Evolutionary conservation across 2,888 invertebrate genomes (phyloP).

Genomic region (Troides oblongomaculatus): DNA sequence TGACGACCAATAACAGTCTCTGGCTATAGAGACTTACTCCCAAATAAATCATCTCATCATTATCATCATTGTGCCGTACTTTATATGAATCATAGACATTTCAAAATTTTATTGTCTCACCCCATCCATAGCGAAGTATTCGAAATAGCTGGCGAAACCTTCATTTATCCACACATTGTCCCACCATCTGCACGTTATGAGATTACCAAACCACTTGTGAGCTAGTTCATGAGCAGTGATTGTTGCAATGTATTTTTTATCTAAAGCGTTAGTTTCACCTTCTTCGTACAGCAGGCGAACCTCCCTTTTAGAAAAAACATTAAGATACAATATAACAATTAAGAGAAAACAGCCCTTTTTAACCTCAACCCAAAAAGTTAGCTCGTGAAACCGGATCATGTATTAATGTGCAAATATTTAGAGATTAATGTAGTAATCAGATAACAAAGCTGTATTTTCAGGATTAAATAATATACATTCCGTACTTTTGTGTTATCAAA

Average conservation of each 20-base stretch:
- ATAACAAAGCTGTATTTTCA: no score
- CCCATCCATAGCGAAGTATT: constrained; percentile 80
- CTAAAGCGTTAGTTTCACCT: constrained; percentile 62
- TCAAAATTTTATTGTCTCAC: constrained; percentile 45
- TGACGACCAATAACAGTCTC: no score
- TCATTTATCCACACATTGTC: constrained; percentile 86
- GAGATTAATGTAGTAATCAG: no score
- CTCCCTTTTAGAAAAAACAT: constrained; percentile 50
- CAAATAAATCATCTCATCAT: no score
- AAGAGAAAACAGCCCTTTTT: no score
- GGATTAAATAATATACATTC: no score
- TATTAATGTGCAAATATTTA: no score
- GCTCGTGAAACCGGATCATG: no score
- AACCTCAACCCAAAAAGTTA: no score
- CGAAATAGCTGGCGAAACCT: constrained; percentile 86
- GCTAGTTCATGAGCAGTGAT: constrained; percentile 80
- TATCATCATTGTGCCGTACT: no score
- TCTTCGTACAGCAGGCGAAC: constrained; percentile 65
- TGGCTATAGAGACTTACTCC: no score
- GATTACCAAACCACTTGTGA: constrained; percentile 91
- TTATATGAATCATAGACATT: background rate
- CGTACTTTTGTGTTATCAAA: no score
- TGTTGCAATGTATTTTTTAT: constrained; percentile 71
- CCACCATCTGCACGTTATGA: constrained; percentile 87
- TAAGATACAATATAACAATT: background rate